Conservation (phyloP, 2,113 vertebrate genomes). For the Ellobius talpinus region DNA sequence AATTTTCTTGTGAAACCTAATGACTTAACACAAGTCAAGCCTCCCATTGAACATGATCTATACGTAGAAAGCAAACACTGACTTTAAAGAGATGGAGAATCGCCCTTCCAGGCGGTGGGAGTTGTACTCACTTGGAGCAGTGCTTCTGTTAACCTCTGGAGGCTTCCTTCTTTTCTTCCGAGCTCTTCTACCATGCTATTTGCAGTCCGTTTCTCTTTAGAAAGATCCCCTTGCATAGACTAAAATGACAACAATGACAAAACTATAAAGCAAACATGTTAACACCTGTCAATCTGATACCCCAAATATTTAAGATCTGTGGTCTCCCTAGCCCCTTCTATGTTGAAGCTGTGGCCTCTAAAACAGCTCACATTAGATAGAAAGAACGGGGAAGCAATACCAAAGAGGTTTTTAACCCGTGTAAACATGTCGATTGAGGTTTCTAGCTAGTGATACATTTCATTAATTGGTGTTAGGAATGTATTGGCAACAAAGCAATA, state of each 20-base stretch:
- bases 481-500: constrained; percentile 8
- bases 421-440: constrained; percentile 47
- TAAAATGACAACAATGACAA: constrained; percentile 73
- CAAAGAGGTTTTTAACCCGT: constrained; percentile 20
- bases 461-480: not conserved
- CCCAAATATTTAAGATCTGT: not conserved
- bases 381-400: not conserved
- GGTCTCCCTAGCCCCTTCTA: not conserved
- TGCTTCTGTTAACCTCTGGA: constrained; percentile 85
- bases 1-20: constrained; percentile 47
- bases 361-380: not conserved
- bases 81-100: not conserved
- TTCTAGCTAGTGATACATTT: constrained; percentile 4
- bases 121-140: constrained; percentile 89
- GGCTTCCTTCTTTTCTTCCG: constrained; percentile 87
- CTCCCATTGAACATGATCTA: not conserved
- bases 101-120: not conserved
- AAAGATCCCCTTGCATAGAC: constrained; percentile 90
- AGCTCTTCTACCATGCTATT: constrained; percentile 88
- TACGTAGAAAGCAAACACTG: constrained; percentile 40
- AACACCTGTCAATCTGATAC: not conserved
- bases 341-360: constrained; percentile 9
- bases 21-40: constrained; percentile 20
- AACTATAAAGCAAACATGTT: constrained; percentile 52
- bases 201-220: constrained; percentile 86